Base-by-base conservation (phyloP, 2,113 vertebrate species). In the Notiomystis cincta region DNA sequence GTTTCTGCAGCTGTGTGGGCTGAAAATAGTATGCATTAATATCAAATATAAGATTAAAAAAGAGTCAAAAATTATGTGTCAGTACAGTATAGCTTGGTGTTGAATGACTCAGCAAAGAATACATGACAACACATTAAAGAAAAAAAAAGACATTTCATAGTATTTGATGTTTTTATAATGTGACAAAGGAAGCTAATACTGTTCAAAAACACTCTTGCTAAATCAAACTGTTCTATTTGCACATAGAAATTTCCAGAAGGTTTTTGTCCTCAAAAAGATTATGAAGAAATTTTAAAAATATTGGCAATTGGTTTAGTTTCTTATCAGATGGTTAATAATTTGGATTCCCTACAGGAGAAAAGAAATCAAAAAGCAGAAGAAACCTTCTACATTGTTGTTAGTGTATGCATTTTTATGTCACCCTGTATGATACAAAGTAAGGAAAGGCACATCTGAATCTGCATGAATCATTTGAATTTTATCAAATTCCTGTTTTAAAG, bases 331-430 rank as follows among this genome's bases (percentile, higher is more conserved):
- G 5, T 5, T 69, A 14, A 35, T 14, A 45, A 69, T 6, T 47
- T 23, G 4, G 12, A 54, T 16, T 90, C 65, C 20, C 10, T 54
- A 33, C 78, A 38, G 13, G 21, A 38, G 12, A 24, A 65, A 23
- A 15, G 5, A 45, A n/a, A 3, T 5, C 8, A 2, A 40, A 54
- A 61, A 60, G 2, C 3, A 3, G 14, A 79, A 56, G 45, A 56
- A 50, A 2, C 0, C 3, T n/a, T 76, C 9, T 35, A 37, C 10
- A 31, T 7, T 17, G 1, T 10, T 47, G 1, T 53, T 69, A 57
- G 6, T 17, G 5, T 48, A 37, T 15, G 2, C 6, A 37, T 56
- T 71, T 77, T 44, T 64, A 2, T 42, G 30, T 54, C 17, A 64
- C 4, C 6, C 2, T 44, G 2, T 64, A 28, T 47, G 10, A 69